phyloP scores from a whole-genome alignment of 2,113 vertebrate species.

The Willisornis vidua region DNA sequence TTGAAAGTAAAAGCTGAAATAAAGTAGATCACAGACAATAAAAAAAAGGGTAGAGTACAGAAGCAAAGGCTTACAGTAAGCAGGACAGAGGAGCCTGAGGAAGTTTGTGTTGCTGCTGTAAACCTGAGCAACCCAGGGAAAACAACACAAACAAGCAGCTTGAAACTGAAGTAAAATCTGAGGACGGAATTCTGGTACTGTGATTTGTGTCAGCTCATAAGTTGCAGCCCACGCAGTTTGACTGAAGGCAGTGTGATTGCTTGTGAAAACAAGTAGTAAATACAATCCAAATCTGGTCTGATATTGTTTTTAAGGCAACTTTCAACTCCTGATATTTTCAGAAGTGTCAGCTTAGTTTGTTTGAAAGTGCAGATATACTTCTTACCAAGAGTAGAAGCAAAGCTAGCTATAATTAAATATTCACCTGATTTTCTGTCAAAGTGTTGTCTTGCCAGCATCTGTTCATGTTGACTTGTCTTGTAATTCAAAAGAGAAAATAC shows the following conservation, averaged over 20 bases:
- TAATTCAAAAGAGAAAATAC: conserved; percentile 42
- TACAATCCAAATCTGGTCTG: conserved; percentile 32
- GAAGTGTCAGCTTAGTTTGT: conserved; percentile 15
- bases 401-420: conserved; percentile 19
- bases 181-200: background rate
- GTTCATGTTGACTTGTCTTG: conserved; percentile 25
- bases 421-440: conserved; percentile 50
- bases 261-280: conserved; percentile 57
- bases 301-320: conserved; percentile 41
- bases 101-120: background rate
- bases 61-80: background rate
- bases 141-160: background rate
- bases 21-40: background rate
- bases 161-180: conserved; percentile 15
- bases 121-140: background rate
- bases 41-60: background rate
- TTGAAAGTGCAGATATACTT: conserved; percentile 1
- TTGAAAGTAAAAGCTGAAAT: background rate
- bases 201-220: conserved; percentile 18
- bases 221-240: background rate
- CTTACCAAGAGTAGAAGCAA: background rate
- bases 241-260: conserved; percentile 31
- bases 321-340: conserved; percentile 22
- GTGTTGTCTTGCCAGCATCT: conserved; percentile 23
- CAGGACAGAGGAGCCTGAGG: background rate